Evolutionary conservation across 1,140 invertebrate species (phyloP).

Genomic region (Brachionus rotundiformis): DNA sequence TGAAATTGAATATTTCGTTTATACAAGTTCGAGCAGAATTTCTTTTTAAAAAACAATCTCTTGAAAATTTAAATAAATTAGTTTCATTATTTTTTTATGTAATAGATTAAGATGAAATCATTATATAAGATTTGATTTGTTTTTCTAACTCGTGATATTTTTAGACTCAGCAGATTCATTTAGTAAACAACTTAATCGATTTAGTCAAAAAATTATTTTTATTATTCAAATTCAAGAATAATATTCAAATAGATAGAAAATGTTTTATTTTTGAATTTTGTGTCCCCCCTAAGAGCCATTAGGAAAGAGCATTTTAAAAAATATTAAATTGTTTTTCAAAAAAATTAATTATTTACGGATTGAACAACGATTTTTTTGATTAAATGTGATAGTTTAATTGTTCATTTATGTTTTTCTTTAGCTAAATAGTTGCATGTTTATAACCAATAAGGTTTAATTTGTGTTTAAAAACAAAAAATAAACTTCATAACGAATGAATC

Average conservation of each 20-base stretch:
- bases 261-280: not conserved
- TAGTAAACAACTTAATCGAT: not conserved
- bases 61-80: not conserved
- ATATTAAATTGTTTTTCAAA: not conserved
- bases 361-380: not conserved
- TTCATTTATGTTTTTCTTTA: not conserved
- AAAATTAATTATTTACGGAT: not conserved
- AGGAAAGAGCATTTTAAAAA: not conserved
- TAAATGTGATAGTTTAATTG: not conserved
- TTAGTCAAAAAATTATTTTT: not conserved
- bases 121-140: not conserved
- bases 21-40: not conserved
- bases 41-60: not conserved
- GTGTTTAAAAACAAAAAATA: not conserved
- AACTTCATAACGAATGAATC: not conserved
- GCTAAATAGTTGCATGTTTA: not conserved
- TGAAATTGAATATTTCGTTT: not conserved
- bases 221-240: not conserved
- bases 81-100: not conserved
- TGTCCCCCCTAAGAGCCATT: not conserved
- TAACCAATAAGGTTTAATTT: not conserved
- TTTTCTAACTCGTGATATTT: not conserved
- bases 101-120: not conserved
- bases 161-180: not conserved
- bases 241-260: not conserved